phyloP scores from a whole-genome alignment of 1,140 invertebrate species.

The Metaphire vulgaris region DNA sequence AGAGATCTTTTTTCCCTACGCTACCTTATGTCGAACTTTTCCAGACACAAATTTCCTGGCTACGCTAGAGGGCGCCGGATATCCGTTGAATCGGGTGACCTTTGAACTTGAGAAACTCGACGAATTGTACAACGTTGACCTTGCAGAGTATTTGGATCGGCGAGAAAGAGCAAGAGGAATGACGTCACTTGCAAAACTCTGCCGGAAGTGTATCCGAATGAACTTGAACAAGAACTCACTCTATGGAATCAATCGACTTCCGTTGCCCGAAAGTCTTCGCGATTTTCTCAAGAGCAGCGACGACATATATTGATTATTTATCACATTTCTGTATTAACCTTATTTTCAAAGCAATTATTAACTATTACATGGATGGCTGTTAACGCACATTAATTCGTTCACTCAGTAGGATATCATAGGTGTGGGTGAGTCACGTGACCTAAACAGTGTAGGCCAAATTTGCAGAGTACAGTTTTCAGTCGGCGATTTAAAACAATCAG shows the following conservation, averaged over 20 bases:
- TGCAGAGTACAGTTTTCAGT: too few species aligned
- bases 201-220: neutral
- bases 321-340: too few species aligned
- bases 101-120: neutral
- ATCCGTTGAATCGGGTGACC: neutral
- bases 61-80: neutral
- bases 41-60: neutral
- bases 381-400: too few species aligned
- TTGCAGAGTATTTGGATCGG: neutral
- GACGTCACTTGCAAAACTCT: neutral
- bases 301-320: too few species aligned
- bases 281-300: neutral
- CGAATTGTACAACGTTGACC: neutral
- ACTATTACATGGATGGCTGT: too few species aligned
- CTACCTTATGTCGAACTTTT: neutral
- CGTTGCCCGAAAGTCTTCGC: neutral
- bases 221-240: neutral
- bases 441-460: too few species aligned
- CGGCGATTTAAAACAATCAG: too few species aligned
- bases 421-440: too few species aligned
- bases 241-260: neutral
- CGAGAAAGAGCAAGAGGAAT: neutral
- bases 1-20: neutral
- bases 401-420: too few species aligned
- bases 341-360: too few species aligned